Base-by-base conservation (phyloP, 2,888 invertebrate genomes). In the Pheosia tremula region DNA sequence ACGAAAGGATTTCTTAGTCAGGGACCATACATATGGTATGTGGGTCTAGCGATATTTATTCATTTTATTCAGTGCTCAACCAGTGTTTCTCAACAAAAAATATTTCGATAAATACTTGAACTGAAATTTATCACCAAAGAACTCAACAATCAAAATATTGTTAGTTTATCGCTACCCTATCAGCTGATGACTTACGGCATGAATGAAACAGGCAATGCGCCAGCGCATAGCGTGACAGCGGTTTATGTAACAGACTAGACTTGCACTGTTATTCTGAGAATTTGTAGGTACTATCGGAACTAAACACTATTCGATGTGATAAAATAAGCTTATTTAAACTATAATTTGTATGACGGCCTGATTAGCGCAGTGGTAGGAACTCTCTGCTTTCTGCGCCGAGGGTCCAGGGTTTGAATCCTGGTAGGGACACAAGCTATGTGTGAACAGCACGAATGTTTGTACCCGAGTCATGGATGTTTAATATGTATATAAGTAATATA, bases 171-270 rank as follows among this genome's bases (percentile, higher is more conserved):
- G n/a, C n/a, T 47, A 5, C n/a, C 10, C 37, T 58, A 66, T 57
- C 37, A 58, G 59, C 38, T 56, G 56, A 55, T 66, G 55, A 54
- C 67, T 75, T 74, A 60, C 53, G 37, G 53, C 37, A 37, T 37
- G 37, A 36, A 53, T 53, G 37, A 56, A 66, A 57, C 47, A 53
- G 50, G 52, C 57, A 39, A 59, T 58, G 63, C 60, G 62, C 53
- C 37, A 11, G 53, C 36, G 49, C 38, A 60, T 63, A 62, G 61
- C 69, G 69, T 64, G 62, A 71, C 68, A 68, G 68, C 49, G 43
- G 56, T 72, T 76, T 78, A 81, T 73, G 72, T 78, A 79, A 79
- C 64, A 59, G 72, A 67, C 66, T 68, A 68, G 66, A 67, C 67
- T 64, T 56, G 56, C 54, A 61, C 60, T 62, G 57, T 57, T 65